A percentile compares a stretch with the other conserved stretches of the same genome.
Evolutionary conservation across 2,797 vertebrate species (phyloP).

Genomic region (Sternarchorhynchus goeldii): DNA sequence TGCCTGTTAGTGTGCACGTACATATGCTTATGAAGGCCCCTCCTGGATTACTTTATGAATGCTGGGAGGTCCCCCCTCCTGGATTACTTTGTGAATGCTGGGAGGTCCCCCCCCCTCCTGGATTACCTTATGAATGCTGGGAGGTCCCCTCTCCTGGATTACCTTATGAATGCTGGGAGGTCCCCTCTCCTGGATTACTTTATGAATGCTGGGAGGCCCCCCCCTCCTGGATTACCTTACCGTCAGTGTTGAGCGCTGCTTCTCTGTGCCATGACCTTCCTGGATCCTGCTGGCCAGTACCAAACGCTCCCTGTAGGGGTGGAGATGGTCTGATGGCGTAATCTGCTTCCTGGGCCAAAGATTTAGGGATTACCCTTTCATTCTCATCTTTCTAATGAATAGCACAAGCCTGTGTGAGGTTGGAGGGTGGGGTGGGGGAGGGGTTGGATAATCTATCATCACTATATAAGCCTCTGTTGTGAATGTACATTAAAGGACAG

Average conservation of each 20-base stretch:
- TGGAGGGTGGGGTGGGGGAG: not conserved
- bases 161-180: no score
- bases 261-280: constrained; percentile 23
- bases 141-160: no score
- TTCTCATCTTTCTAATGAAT: constrained; percentile 47
- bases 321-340: constrained; percentile 36
- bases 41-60: not conserved
- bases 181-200: no score
- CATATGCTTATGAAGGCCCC: not conserved
- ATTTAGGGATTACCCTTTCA: constrained; percentile 49
- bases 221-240: not conserved
- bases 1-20: no score
- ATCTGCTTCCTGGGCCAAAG: constrained; percentile 31
- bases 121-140: not conserved
- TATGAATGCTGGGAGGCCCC: not conserved
- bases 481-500: not conserved
- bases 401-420: not conserved
- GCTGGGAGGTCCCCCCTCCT: no score
- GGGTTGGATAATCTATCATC: not conserved
- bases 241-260: not conserved
- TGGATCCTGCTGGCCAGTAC: not conserved
- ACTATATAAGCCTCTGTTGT: not conserved
- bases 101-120: not conserved
- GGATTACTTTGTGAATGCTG: no score
- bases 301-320: constrained; percentile 5